Evolutionary conservation across 2,888 invertebrate species (phyloP).

Genomic region (Coenonympha glycerion): DNA sequence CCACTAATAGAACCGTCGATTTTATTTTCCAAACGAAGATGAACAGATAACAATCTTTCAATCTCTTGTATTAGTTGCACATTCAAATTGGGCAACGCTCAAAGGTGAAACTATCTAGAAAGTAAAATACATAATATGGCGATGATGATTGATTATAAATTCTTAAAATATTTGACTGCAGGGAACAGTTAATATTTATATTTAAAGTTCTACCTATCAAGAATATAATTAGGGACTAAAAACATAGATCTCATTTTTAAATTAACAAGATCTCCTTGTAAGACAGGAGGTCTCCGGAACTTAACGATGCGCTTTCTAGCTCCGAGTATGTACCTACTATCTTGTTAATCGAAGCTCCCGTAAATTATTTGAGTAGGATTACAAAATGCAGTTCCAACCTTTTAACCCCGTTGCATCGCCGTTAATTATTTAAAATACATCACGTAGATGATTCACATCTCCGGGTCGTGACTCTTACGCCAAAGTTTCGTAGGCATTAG

Average conservation of each 20-base stretch:
- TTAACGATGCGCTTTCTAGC: background rate
- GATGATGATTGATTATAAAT: conserved; percentile 6
- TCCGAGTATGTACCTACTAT: background rate
- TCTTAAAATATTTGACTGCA: background rate
- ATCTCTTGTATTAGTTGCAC: conserved; percentile 4
- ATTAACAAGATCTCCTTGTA: too few relatives aligned
- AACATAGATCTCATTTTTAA: too few relatives aligned
- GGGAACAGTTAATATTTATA: background rate
- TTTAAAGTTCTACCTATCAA: background rate
- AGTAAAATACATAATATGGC: conserved; percentile 1
- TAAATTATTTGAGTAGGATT: conserved; percentile 8
- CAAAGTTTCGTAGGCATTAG: conserved; percentile 19
- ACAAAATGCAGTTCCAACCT: conserved; percentile 10
- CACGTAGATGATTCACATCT: conserved; percentile 24
- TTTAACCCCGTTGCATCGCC: conserved; percentile 16
- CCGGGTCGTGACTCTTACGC: conserved; percentile 21
- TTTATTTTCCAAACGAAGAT: conserved; percentile 7
- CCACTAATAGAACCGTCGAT: background rate
- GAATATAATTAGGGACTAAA: too few relatives aligned
- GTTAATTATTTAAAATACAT: conserved; percentile 25
- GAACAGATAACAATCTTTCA: conserved; percentile 4
- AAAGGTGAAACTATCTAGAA: conserved; percentile 6
- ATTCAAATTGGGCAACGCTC: conserved; percentile 5
- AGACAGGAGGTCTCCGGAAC: too few relatives aligned
- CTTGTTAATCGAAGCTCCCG: conserved; percentile 1